A percentile compares a stretch with the other conserved stretches of the same genome.
Evolutionary conservation across 2,113 vertebrate species (phyloP).

Genomic region (Columbina picui): DNA sequence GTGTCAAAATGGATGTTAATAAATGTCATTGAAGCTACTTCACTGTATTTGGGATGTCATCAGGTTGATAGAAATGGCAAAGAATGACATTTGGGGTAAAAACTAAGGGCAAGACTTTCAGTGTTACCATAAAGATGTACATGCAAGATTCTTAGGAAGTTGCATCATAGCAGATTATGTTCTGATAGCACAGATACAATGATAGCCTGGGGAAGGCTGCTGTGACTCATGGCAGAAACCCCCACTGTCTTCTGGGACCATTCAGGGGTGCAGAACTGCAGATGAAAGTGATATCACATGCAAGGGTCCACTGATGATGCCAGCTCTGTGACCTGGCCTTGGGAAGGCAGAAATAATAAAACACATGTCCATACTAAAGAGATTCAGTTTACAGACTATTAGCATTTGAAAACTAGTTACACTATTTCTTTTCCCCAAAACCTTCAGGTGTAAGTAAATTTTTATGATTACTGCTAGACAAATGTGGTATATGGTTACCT

Average conservation of each 20-base stretch:
- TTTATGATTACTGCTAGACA: neutral
- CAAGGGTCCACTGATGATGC: rapidly evolving
- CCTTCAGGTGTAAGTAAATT: neutral
- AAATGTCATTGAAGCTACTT: neutral
- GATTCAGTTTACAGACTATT: neutral
- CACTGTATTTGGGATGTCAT: slow-evolving; percentile 22
- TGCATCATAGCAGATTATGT: rapidly evolving
- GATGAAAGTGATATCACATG: neutral
- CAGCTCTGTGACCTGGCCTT: neutral
- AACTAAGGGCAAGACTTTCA: neutral
- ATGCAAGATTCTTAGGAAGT: slow-evolving; percentile 14
- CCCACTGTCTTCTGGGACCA: neutral
- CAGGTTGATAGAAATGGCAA: neutral
- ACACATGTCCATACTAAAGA: neutral
- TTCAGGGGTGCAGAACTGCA: neutral
- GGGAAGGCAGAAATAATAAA: neutral
- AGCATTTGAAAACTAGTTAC: neutral
- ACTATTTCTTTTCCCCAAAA: neutral
- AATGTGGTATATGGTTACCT: neutral
- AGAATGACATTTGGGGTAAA: neutral
- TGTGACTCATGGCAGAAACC: neutral
- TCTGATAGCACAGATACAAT: neutral
- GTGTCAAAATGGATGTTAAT: neutral
- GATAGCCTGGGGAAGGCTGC: neutral
- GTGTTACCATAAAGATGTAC: neutral